Conservation (phyloP, 2,797 vertebrate species). For the Ibycter americanus region DNA sequence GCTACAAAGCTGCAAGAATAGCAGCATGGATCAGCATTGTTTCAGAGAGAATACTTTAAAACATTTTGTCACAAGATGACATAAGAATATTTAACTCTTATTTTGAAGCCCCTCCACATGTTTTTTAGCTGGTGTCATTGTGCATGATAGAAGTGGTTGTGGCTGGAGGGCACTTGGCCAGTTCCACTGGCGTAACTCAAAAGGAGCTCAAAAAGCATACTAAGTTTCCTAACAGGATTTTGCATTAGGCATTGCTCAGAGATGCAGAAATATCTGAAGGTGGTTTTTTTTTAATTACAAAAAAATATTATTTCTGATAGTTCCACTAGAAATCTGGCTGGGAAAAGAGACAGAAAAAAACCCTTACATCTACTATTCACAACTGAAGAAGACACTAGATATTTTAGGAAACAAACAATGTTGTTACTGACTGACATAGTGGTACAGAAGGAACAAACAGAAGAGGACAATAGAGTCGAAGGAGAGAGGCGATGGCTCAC, state of each 20-base stretch:
- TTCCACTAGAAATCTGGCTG: neutral
- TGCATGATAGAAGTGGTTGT: neutral
- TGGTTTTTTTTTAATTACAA: neutral
- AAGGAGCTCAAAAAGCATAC: neutral
- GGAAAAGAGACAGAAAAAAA: neutral
- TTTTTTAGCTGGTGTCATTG: neutral
- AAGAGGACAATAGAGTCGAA: neutral
- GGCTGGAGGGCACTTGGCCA: neutral
- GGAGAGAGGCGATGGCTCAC: neutral
- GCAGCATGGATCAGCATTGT: neutral
- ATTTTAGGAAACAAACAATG: neutral
- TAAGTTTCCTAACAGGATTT: neutral
- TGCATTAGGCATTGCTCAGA: neutral
- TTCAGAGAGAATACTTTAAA: neutral
- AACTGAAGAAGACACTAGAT: neutral
- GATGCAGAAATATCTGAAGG: neutral
- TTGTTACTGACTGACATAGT: neutral
- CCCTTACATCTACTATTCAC: neutral
- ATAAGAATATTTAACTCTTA: neutral
- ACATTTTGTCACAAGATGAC: neutral
- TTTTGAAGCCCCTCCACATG: neutral
- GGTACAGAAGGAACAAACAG: neutral
- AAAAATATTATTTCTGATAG: neutral
- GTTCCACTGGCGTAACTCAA: neutral
- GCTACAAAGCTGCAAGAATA: neutral